Base-by-base conservation (phyloP, 2,888 invertebrate genomes). In the Drosophila sordidapex region DNA sequence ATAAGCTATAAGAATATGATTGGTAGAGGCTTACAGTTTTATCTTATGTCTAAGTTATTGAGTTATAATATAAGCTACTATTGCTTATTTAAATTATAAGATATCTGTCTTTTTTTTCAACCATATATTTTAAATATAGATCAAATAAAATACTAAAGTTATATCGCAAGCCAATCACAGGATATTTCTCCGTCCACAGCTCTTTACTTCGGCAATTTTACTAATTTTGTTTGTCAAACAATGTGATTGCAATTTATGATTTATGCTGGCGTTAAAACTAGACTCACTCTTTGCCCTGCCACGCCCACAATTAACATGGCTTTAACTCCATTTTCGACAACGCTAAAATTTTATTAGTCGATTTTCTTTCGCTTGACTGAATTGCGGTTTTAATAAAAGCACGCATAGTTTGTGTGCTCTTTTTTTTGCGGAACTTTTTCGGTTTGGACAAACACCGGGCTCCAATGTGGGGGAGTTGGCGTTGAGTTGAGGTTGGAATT, bases 181-280 rank as follows among this genome's bases (percentile, higher is more conserved):
- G 33, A 31, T 64, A 76, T 76, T 11, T 8, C 0, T 4, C 13
- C 3, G 63, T 27, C 11, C 8, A 35, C 18, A 25, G 29, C 7
- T n/a, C 1, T 4, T 46, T 15, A 21, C 13, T 27, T 2, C 3
- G 10, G 18, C 6, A 3, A 27, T 29, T 6, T n/a, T 11, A 52
- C 51, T 48, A 54, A 62, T 40, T 65, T 25, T 63, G 59, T 65
- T 72, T 70, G 73, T 58, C 59, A 66, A 72, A 78, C 83, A 78
- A 70, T 79, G 85, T 80, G 72, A 80, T 69, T 65, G 74, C 72
- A 79, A 86, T 71, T 74, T 87, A 77, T 81, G 81, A 87, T 87
- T 80, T 81, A 79, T 79, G 76, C 64, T 38, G 46, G 68, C 60
- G 36, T 46, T 66, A 52, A 70, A 59, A 64, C 60, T 70, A 51